phyloP scores from a whole-genome alignment of 30 jellyfish, hydroid and myxozoan genomes.

The Hydractinia echinata region DNA sequence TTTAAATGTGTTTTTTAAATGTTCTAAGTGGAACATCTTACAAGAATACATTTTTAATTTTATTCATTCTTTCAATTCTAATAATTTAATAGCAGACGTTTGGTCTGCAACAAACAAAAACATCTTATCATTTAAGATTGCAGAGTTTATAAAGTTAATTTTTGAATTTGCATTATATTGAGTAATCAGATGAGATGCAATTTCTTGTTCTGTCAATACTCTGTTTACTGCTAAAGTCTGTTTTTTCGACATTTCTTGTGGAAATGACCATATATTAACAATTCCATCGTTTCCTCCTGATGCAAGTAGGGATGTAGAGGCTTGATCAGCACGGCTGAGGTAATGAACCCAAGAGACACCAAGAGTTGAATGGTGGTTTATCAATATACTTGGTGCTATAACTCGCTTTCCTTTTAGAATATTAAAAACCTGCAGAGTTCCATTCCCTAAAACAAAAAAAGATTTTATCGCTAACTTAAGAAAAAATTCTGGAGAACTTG shows the following conservation, averaged over 20 bases:
- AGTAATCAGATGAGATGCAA: not conserved
- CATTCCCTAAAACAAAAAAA: constrained; percentile 61
- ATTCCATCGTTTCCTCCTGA: constrained; percentile 91
- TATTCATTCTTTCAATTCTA: not conserved
- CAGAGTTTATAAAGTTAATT: constrained; percentile 16
- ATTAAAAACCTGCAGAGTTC: constrained; percentile 45
- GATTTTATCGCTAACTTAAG: not conserved
- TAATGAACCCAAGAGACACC: constrained; percentile 52
- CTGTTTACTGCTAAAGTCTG: not conserved
- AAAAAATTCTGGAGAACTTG: not conserved
- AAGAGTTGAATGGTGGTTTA: constrained; percentile 61
- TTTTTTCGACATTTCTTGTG: constrained; percentile 1
- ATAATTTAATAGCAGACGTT: constrained; percentile 17
- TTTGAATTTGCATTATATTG: constrained; percentile 2
- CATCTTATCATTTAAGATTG: not conserved
- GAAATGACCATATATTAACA: constrained; percentile 33
- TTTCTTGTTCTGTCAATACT: not conserved
- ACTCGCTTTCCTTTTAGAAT: constrained; percentile 35
- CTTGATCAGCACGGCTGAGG: not conserved
- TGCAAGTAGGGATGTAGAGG: constrained; percentile 10
- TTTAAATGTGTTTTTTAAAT: too few relatives aligned
- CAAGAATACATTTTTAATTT: too few relatives aligned
- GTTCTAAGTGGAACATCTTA: too few relatives aligned
- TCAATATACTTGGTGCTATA: constrained; percentile 34
- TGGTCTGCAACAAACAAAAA: constrained; percentile 32